phyloP scores from a whole-genome alignment of 2,888 invertebrate species.

The Ligdia adustata region DNA sequence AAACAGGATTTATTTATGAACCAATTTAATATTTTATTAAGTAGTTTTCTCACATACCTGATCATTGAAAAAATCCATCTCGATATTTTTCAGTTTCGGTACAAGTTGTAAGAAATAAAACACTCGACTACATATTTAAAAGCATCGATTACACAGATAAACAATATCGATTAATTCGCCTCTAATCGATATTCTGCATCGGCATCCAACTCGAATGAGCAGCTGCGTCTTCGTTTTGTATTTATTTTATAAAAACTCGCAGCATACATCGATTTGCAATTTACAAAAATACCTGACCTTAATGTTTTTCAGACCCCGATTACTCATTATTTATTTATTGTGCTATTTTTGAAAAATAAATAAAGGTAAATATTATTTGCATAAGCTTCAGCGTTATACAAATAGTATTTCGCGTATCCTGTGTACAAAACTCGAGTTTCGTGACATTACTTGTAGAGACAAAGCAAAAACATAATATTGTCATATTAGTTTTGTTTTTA shows the following conservation, averaged over 20 bases:
- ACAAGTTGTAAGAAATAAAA: too few species aligned
- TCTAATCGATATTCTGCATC: conserved; percentile 18
- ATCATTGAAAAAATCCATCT: too few species aligned
- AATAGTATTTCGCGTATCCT: too few species aligned
- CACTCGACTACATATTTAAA: not conserved
- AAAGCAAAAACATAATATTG: too few species aligned
- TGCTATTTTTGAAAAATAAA: too few species aligned
- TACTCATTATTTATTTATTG: too few species aligned
- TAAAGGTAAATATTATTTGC: not conserved
- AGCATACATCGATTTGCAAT: conserved; percentile 66
- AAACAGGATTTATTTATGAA: not conserved
- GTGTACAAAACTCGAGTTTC: too few species aligned
- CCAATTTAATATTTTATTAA: not conserved
- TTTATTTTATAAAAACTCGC: conserved; percentile 58
- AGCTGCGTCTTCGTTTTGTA: conserved; percentile 63
- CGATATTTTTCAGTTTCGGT: too few species aligned
- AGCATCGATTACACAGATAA: conserved; percentile 11
- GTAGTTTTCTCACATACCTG: too few species aligned
- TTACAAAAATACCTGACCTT: conserved; percentile 48
- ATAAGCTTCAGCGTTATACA: not conserved
- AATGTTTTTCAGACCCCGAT: not conserved
- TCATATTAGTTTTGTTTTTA: too few species aligned
- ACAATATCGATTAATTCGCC: conserved; percentile 10
- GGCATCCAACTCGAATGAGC: conserved; percentile 35
- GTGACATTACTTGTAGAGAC: too few species aligned